Evolutionary conservation across 2,888 invertebrate species (phyloP), one percentile per base, ranked within the genome.

Genomic region (Ochropleura plecta): DNA sequence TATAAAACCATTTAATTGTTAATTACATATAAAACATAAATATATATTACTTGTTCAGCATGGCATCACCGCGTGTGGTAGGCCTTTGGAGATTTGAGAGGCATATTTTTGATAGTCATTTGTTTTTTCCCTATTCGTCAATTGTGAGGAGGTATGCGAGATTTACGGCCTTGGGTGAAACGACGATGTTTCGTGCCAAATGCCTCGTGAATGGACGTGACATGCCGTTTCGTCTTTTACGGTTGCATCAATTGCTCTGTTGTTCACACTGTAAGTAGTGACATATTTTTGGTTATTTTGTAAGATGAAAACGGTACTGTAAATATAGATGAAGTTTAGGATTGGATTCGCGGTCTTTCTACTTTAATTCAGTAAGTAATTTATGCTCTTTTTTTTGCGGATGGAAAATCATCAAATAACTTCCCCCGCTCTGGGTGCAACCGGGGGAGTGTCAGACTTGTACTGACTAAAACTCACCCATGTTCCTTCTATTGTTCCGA

Each of bases 121-220:
- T 84, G 62, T 82, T 76, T 82, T 76, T 64, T 71, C 55, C 48
- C n/a, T 60, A 59, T 72, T 57, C 67, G 57, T 80, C 67, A 80
- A 70, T 65, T 62, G 53, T 55, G 20, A 53, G 60, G 65, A 76
- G 63, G 66, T 73, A 71, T 60, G 64, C 73, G 49, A 76, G 70
- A 65, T 71, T 63, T 51, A 74, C 20, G 63, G 42, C 78, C 75
- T 78, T 74, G 67, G 16, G 20, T 68, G 57, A 67, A 68, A 68
- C 18, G 57, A 30, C 67, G n/a, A 40, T 59, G 70, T 66, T 64
- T 44, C 53, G 73, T 73, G 67, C 71, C 79, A 81, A 82, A 86
- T 71, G 64, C 48, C 66, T 81, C 30, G 62, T 67, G 74, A 78
- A 75, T 79, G 71, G 64, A 77, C 57, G 30, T 40, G 70, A 48